These are phyloP conservation scores for Furnarius figulus DNA, from an alignment of 2,113 vertebrate genomes.

Conservation along the genomic window DNA sequence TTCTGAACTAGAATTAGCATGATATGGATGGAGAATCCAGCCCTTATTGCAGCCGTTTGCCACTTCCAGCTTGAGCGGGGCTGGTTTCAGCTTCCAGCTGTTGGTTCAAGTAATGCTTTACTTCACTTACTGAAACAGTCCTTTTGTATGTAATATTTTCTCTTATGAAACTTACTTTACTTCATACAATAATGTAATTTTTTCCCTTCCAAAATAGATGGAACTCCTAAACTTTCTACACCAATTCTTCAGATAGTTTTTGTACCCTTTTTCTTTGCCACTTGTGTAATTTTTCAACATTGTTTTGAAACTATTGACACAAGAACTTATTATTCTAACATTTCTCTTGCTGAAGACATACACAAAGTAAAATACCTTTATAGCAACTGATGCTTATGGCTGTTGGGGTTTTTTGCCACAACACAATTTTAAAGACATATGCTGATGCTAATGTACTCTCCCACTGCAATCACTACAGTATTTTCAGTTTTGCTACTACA, in stretches of 20 bases:
- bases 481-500: background rate
- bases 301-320: background rate
- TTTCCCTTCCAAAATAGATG: background rate
- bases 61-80: background rate
- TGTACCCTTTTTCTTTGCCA: background rate
- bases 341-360: background rate
- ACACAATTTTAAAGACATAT: background rate
- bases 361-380: background rate
- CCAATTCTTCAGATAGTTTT: background rate
- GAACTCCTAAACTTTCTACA: background rate
- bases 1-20: background rate
- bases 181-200: background rate
- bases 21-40: background rate
- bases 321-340: background rate
- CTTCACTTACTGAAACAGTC: background rate
- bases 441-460: background rate
- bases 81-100: conserved; percentile 24
- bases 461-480: background rate
- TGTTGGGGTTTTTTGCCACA: fast-evolving
- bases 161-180: background rate
- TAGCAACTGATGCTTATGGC: background rate
- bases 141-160: background rate
- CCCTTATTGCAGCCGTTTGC: background rate
- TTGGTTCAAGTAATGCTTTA: background rate
- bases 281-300: background rate